Conservation (phyloP, 2,113 vertebrate genomes). For the Balaenoptera acutorostrata region DNA sequence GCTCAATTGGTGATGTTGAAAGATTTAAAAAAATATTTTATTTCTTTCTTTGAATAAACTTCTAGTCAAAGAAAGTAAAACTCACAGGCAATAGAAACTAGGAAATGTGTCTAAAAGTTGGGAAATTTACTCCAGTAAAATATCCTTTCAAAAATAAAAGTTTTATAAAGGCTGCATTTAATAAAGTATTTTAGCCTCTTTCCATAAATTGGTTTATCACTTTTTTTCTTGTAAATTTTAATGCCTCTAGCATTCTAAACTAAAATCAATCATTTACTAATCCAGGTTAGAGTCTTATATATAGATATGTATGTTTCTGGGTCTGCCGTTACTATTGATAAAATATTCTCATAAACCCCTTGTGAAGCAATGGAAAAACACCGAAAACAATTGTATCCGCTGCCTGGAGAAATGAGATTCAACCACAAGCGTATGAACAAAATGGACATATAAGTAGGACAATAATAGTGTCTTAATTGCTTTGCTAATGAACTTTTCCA, state of each 20-base stretch:
- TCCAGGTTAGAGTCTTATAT: background rate
- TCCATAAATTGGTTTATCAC: background rate
- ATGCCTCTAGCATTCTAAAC: background rate
- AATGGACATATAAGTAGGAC: background rate
- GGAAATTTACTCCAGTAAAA: slow-evolving; percentile 36
- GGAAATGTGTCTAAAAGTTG: background rate
- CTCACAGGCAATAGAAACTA: slow-evolving; percentile 16
- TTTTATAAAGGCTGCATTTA: slow-evolving; percentile 33
- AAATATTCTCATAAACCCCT: background rate
- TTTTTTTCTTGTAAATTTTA: background rate
- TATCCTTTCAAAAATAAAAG: slow-evolving; percentile 41
- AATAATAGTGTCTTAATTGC: slow-evolving; percentile 50
- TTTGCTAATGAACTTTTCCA: slow-evolving; percentile 60
- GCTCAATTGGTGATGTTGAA: background rate
- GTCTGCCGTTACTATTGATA: background rate
- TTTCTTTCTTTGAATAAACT: slow-evolving; percentile 24
- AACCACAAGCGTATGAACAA: slow-evolving; percentile 39
- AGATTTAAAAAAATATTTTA: slow-evolving; percentile 39
- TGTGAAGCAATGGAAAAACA: slow-evolving; percentile 52
- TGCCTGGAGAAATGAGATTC: slow-evolving; percentile 21
- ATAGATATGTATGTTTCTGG: background rate
- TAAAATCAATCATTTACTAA: background rate
- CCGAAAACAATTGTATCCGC: background rate
- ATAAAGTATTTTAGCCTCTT: background rate
- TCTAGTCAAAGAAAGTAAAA: slow-evolving; percentile 39